Evolutionary conservation across 2,113 vertebrate species (phyloP), one percentile per base, ranked within the genome.

Genomic region (Dasyprocta punctata): DNA sequence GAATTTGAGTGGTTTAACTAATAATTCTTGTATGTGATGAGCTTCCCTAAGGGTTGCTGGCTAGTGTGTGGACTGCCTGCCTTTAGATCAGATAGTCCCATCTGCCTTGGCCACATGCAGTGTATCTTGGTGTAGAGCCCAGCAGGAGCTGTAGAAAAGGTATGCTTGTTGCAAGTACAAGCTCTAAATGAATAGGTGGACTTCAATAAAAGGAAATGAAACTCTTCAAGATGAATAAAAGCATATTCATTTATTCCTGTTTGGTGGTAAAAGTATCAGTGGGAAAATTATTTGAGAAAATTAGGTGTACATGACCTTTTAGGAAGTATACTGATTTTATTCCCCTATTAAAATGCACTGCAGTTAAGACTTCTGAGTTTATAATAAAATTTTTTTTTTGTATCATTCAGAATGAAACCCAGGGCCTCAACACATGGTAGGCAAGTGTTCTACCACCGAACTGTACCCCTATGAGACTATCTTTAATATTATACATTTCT

Each of bases 401-500:
- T 33, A 80, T 52, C 26, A 7, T 33, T 78, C 52, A 30, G 30
- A 44, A 52, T 80, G 47, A 52, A 54, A 54, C 30, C 33, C 33
- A 54, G 77, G 14, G 30, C 33, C 4, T 52, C 49, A 54, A 36
- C 77, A 19, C 77, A 33, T 22, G 30, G 17, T 54, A 54, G 77
- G 17, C 77, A 80, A 54, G 49, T 80, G 9, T 54, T 80, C 49
- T 54, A 19, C 77, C 49, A 80, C 3, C 36, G 49, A 80, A 52
- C 30, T 36, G 1, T 38, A 82, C 54, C 19, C 10, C 36, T 54
- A 3, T 58, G 33, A 86, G 33, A 44, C 73, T 87, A 49, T 87
- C 22, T 91, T 96, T 92, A 63, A 41, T 36, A n/a, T 67, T 83
- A 24, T 54, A 30, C 49, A 90, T 83, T 86, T 95, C 73, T 65